Conservation (phyloP, 2,888 invertebrate genomes). For the Enchytraeus crypticus region DNA sequence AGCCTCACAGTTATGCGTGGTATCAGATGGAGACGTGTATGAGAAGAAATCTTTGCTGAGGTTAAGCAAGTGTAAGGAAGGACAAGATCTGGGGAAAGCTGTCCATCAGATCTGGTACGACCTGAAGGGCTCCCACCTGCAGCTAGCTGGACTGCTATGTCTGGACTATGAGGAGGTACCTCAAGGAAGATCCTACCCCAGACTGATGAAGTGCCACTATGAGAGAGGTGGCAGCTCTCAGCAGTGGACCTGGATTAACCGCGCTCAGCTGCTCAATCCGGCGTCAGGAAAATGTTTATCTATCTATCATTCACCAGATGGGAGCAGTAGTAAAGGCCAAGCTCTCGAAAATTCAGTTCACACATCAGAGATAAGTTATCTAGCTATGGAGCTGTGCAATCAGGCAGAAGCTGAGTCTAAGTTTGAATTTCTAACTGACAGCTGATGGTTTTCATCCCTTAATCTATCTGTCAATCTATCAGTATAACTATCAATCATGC, state of each 20-base stretch:
- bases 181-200: constrained; percentile 60
- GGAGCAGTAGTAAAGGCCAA: no score
- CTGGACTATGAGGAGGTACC: constrained; percentile 56
- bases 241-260: constrained; percentile 76
- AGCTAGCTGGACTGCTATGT: constrained; percentile 73
- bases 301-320: no score
- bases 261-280: constrained; percentile 36
- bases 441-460: no score
- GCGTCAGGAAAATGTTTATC: constrained; percentile 37
- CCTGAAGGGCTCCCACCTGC: constrained; percentile 71
- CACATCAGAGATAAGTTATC: no score
- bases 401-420: no score
- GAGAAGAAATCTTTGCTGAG: constrained; percentile 68
- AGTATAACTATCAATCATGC: no score
- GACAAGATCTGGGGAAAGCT: not conserved
- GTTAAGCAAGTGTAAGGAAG: constrained; percentile 58
- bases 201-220: constrained; percentile 82
- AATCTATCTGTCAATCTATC: no score
- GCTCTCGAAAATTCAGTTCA: no score
- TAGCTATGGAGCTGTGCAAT: no score
- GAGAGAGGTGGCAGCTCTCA: constrained; percentile 82
- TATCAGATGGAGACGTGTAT: constrained; percentile 67
- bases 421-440: no score
- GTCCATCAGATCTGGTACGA: constrained; percentile 67
- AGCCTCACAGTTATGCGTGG: constrained; percentile 67